phyloP scores from a whole-genome alignment of 2,797 vertebrate genomes.

The Brachyrhaphis roseni region DNA sequence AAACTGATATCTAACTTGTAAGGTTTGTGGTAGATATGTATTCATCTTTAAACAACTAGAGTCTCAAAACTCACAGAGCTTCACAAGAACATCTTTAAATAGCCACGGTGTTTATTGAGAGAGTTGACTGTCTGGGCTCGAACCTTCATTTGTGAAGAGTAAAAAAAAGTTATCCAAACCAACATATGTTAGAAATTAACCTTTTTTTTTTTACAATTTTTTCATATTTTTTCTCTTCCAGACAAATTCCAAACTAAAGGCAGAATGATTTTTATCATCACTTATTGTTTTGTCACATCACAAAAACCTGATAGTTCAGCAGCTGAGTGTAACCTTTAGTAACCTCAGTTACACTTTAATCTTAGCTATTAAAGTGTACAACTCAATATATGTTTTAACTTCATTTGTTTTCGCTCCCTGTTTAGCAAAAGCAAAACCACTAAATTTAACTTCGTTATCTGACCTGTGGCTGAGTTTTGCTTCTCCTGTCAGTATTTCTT shows the following conservation, averaged over 20 bases:
- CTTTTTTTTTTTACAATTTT: not conserved
- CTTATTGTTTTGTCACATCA: not conserved
- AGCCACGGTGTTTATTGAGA: not conserved
- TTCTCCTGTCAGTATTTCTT: slow-evolving; percentile 20
- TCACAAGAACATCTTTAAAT: not conserved
- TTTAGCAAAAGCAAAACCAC: not conserved
- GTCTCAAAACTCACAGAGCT: not conserved
- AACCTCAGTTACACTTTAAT: not conserved
- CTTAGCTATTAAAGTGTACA: no score
- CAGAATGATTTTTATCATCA: not conserved
- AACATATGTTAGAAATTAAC: not conserved
- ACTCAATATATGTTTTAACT: not conserved
- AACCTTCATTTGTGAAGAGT: not conserved
- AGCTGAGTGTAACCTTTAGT: not conserved
- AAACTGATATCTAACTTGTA: not conserved
- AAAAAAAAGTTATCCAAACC: not conserved
- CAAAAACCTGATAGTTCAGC: not conserved
- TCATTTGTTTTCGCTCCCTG: not conserved
- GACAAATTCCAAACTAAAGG: not conserved
- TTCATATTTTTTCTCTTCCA: not conserved
- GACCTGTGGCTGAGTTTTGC: not conserved
- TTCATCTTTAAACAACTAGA: not conserved
- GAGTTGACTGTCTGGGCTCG: no score
- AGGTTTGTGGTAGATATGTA: not conserved
- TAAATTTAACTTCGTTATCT: not conserved